A percentile compares a stretch with the other conserved stretches of the same genome.
Conservation (phyloP, 2,113 vertebrate species). For the Sciurus niger region DNA sequence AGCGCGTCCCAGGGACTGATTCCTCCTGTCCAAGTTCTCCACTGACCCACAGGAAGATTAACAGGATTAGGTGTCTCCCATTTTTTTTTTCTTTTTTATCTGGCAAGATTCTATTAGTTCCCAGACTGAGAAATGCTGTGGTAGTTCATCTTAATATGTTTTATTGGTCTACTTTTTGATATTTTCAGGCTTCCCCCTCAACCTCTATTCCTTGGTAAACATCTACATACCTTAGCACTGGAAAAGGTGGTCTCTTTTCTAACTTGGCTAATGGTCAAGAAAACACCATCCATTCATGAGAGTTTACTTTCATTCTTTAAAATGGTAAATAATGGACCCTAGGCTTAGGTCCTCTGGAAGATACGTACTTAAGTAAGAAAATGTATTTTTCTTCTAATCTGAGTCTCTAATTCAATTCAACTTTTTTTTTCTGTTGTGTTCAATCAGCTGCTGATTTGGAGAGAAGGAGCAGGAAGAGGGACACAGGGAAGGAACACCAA, state of each 20-base stretch:
- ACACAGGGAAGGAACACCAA: neutral
- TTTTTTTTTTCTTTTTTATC: constrained; percentile 27
- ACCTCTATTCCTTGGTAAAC: constrained; percentile 51
- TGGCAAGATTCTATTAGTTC: constrained; percentile 40
- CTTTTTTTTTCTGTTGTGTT: neutral
- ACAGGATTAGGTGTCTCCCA: constrained; percentile 75
- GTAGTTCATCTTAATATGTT: constrained; percentile 53
- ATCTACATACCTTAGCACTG: neutral
- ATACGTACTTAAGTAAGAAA: neutral
- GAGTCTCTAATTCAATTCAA: neutral
- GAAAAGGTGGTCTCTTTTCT: neutral
- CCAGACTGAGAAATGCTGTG: constrained; percentile 35
- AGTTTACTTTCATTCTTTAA: neutral
- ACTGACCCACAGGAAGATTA: constrained; percentile 80
- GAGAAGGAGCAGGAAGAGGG: neutral
- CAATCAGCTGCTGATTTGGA: neutral
- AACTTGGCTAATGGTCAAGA: neutral
- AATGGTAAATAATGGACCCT: neutral
- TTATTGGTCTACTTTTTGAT: constrained; percentile 64
- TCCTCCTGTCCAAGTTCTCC: constrained; percentile 69
- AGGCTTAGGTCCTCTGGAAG: neutral
- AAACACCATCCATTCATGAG: neutral
- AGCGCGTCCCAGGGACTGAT: constrained; percentile 60
- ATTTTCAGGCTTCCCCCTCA: neutral
- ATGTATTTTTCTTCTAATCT: constrained; percentile 5